A percentile compares a stretch with the other conserved stretches of the same genome.
These are phyloP conservation scores for Stylophora pistillata DNA, from an alignment of 64 coral and sea anemone species.

Conservation along the genomic window DNA sequence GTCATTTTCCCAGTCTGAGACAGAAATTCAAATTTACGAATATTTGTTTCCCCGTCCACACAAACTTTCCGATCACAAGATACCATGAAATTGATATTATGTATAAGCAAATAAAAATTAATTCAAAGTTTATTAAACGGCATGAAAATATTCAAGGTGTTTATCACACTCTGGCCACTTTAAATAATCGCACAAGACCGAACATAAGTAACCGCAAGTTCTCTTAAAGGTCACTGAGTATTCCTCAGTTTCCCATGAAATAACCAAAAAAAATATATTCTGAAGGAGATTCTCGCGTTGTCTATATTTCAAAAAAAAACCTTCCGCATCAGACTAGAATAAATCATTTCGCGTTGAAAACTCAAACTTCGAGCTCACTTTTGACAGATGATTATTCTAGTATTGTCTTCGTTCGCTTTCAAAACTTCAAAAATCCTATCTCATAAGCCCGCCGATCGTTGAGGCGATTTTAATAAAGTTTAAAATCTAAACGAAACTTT, in stretches of 20 bases:
- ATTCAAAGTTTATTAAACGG: not conserved
- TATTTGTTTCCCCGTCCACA: not conserved
- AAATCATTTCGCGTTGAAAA: not conserved
- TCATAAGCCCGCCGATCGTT: not conserved
- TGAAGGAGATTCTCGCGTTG: not conserved
- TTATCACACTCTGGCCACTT: not conserved
- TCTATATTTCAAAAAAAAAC: not conserved
- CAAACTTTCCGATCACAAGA: not conserved
- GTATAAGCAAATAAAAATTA: not conserved
- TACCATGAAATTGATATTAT: not conserved
- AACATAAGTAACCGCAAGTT: not conserved
- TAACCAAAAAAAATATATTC: not conserved
- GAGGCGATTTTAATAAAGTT: constrained; percentile 19
- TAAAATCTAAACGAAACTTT: not conserved
- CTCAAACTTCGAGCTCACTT: not conserved
- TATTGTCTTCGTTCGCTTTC: not conserved
- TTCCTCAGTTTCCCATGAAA: not conserved
- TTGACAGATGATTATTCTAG: not conserved
- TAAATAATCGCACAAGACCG: not conserved
- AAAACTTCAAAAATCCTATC: not conserved
- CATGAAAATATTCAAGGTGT: not conserved
- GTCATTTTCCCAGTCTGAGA: not conserved
- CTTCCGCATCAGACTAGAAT: not conserved
- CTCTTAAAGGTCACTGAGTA: not conserved
- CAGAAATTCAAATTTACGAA: not conserved